These are phyloP conservation scores for Sebastes vulpes DNA, from an alignment of 2,797 vertebrate genomes.

Conservation along the genomic window DNA sequence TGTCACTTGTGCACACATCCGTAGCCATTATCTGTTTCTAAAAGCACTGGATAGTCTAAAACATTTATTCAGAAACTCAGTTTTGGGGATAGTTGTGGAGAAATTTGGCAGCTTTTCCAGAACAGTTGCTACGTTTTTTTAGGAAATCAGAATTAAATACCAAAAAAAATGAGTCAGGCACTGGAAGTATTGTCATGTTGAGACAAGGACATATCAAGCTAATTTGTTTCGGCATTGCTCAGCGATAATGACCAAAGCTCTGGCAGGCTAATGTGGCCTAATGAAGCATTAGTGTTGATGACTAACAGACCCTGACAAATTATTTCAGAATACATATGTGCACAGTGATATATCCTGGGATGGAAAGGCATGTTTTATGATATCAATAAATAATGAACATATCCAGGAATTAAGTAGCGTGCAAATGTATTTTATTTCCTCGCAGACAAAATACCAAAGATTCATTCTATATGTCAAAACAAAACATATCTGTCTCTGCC, in stretches of 20 bases:
- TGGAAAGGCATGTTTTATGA: neutral
- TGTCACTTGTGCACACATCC: neutral
- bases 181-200: neutral
- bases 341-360: neutral
- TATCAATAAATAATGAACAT: neutral
- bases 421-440: neutral
- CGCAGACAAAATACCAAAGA: neutral
- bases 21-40: neutral
- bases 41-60: neutral
- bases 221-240: neutral
- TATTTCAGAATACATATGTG: neutral
- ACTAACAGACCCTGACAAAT: neutral
- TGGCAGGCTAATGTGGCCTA: conserved; percentile 2
- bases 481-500: neutral
- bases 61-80: neutral
- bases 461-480: neutral
- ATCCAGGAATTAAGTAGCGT: neutral
- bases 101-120: neutral
- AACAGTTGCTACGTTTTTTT: neutral
- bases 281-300: neutral
- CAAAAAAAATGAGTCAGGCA: neutral
- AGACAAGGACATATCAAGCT: neutral
- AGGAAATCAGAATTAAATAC: neutral
- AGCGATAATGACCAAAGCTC: neutral
- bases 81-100: neutral